Conservation (phyloP, 37 sponge, comb jelly and placozoan genomes). For the Aphrocallistes beatrix region DNA sequence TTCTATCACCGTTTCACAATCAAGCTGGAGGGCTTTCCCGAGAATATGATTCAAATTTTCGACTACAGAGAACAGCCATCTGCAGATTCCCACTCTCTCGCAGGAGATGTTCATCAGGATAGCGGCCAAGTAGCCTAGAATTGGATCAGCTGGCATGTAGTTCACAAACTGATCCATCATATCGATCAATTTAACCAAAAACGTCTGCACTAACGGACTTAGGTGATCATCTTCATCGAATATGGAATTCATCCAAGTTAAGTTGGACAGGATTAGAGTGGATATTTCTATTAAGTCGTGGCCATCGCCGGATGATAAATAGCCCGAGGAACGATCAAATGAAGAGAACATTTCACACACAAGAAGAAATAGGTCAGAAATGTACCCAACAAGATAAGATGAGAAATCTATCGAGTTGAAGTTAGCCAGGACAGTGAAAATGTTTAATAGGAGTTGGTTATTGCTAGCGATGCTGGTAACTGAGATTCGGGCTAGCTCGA, state of each 20-base stretch:
- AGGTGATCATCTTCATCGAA: neutral
- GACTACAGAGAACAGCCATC: neutral
- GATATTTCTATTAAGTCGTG: neutral
- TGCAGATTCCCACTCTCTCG: neutral
- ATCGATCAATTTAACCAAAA: too few species aligned
- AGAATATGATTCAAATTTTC: neutral
- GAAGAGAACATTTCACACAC: neutral
- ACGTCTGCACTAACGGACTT: neutral
- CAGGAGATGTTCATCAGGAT: neutral
- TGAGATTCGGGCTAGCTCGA: neutral
- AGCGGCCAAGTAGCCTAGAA: neutral
- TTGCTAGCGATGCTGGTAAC: neutral
- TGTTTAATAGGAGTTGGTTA: neutral
- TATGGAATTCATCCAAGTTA: neutral
- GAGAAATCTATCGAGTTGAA: neutral
- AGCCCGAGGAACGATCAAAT: too few species aligned
- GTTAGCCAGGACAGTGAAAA: neutral
- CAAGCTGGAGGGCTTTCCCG: neutral
- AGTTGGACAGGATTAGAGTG: neutral
- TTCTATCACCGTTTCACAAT: neutral
- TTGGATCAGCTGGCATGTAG: neutral
- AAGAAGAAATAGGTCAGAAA: neutral
- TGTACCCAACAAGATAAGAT: neutral
- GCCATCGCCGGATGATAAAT: too few species aligned
- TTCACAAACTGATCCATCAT: neutral